These are phyloP conservation scores for Rugalucina vietnamica DNA, from an alignment of 2,888 invertebrate species.

Conservation along the genomic window DNA sequence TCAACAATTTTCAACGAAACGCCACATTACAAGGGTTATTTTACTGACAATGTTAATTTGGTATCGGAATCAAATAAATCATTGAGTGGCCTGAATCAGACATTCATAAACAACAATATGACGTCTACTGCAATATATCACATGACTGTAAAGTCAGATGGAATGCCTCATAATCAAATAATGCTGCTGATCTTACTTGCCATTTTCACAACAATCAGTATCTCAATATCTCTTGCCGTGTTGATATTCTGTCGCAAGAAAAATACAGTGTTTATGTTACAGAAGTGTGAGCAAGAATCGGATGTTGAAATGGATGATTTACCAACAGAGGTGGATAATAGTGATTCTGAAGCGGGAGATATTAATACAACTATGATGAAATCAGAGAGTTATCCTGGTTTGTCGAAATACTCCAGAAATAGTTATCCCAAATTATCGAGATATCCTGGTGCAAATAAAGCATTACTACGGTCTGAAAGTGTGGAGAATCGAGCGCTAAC, in stretches of 20 bases:
- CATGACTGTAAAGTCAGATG: not conserved
- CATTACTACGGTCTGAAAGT: not conserved
- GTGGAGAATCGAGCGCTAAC: not conserved
- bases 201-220: slow-evolving; percentile 78
- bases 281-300: slow-evolving; percentile 75
- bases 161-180: slow-evolving; percentile 26
- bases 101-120: too few species aligned
- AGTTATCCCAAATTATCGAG: too few species aligned
- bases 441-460: not conserved
- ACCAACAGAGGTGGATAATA: slow-evolving; percentile 71
- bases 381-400: slow-evolving; percentile 3
- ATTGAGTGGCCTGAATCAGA: too few species aligned
- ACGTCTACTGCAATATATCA: not conserved
- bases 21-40: too few species aligned
- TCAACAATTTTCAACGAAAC: too few species aligned
- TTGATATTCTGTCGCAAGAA: slow-evolving; percentile 81
- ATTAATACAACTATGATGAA: not conserved
- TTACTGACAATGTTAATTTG: too few species aligned
- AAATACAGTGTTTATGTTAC: slow-evolving; percentile 80
- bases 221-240: slow-evolving; percentile 76
- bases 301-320: slow-evolving; percentile 80
- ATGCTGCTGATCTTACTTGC: slow-evolving; percentile 61
- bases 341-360: slow-evolving; percentile 55
- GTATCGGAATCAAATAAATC: too few species aligned
- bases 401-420: too few species aligned